Evolutionary conservation across 2,888 invertebrate genomes (phyloP).

Genomic region (Selenia dentaria): DNA sequence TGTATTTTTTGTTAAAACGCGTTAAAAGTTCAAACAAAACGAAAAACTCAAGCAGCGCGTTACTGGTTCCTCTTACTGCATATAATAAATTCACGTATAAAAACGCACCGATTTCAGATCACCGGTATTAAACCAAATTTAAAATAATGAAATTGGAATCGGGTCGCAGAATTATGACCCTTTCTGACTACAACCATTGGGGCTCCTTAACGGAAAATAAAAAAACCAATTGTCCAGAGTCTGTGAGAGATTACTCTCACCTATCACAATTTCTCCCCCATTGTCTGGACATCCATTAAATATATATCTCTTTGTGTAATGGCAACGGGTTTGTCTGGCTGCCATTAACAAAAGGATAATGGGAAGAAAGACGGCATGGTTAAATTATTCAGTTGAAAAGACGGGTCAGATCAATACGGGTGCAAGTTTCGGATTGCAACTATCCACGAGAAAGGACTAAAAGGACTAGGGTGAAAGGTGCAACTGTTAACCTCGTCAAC

Average conservation of each 20-base stretch:
- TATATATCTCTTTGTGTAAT: conserved; percentile 60
- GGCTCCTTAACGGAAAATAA: conserved; percentile 60
- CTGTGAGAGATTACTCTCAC: conserved; percentile 78
- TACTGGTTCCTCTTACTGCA: conserved; percentile 26
- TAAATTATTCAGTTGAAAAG: conserved; percentile 66
- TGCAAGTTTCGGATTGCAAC: conserved; percentile 37
- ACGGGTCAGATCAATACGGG: conserved; percentile 63
- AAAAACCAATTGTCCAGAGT: conserved; percentile 61
- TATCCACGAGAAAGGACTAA: conserved; percentile 20
- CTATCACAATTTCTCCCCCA: conserved; percentile 80
- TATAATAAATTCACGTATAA: conserved; percentile 33
- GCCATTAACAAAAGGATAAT: conserved; percentile 68
- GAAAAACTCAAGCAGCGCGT: conserved; percentile 8
- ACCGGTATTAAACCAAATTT: conserved; percentile 55
- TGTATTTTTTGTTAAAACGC: conserved; percentile 7
- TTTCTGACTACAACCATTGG: conserved; percentile 67
- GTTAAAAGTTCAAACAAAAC: conserved; percentile 15
- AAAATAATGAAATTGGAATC: conserved; percentile 51
- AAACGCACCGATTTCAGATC: conserved; percentile 36
- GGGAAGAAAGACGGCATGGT: conserved; percentile 69
- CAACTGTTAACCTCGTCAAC: conserved; percentile 28
- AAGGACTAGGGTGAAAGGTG: conserved; percentile 36
- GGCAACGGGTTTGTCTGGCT: conserved; percentile 76
- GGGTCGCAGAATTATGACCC: conserved; percentile 60
- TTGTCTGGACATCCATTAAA: conserved; percentile 78